These are phyloP conservation scores for Hippocampus comes DNA, from an alignment of 2,113 vertebrate genomes.

Conservation along the genomic window DNA sequence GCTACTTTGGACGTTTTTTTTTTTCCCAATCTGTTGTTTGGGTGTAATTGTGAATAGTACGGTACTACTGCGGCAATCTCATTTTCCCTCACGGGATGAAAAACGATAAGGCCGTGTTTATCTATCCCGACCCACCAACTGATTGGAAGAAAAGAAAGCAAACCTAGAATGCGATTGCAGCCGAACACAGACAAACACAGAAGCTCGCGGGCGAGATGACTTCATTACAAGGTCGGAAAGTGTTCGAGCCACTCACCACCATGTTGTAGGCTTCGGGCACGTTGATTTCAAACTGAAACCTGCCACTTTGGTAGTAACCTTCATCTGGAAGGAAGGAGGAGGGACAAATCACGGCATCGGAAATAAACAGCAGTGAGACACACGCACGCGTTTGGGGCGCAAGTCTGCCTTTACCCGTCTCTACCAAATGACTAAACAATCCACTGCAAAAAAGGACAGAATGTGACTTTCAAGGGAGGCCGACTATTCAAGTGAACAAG, in stretches of 20 bases:
- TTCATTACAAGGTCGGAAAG: neutral
- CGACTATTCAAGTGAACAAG: too few species aligned
- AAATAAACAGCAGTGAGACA: neutral
- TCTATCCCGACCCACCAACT: neutral
- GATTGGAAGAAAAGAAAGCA: neutral
- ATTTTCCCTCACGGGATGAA: too few species aligned
- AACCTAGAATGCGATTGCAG: neutral
- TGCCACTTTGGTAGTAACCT: slow-evolving; percentile 97
- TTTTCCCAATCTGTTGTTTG: too few species aligned
- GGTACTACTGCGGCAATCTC: too few species aligned
- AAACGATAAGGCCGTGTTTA: too few species aligned
- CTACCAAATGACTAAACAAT: too few species aligned
- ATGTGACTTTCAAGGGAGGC: too few species aligned
- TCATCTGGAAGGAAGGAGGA: slow-evolving; percentile 77
- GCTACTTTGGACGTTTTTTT: too few species aligned
- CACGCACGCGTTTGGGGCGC: neutral
- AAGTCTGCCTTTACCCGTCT: neutral
- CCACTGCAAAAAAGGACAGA: too few species aligned
- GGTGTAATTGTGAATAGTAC: too few species aligned
- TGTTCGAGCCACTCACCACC: slow-evolving; percentile 84
- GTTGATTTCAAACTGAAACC: slow-evolving; percentile 96
- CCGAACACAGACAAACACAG: neutral
- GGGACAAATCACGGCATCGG: slow-evolving; percentile 1
- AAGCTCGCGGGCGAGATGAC: neutral
- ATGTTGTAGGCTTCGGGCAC: slow-evolving; percentile 99